These are phyloP conservation scores for Hyperoplus lanceolatus DNA, from an alignment of 2,797 vertebrate genomes.

Conservation along the genomic window DNA sequence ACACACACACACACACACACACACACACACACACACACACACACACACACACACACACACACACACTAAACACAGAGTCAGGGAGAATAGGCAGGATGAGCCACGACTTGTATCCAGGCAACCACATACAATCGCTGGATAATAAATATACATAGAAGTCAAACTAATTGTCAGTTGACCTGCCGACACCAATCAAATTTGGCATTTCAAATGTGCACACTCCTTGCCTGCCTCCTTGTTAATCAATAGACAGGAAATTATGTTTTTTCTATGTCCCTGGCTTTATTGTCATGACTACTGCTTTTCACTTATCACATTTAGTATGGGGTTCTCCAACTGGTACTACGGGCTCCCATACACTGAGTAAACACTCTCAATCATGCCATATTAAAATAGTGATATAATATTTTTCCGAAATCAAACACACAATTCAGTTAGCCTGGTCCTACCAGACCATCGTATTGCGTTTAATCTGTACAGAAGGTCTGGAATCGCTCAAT, in stretches of 20 bases:
- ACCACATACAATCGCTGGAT: conserved; percentile 25
- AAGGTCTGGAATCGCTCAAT: too few relatives aligned
- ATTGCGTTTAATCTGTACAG: too few relatives aligned
- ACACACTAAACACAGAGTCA: conserved; percentile 1
- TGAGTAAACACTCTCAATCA: too few relatives aligned
- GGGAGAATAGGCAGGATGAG: conserved; percentile 21
- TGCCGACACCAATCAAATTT: conserved; percentile 16
- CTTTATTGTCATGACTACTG: not conserved
- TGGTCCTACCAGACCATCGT: too few relatives aligned
- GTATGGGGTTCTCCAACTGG: not conserved
- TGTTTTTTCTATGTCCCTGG: not conserved
- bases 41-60: not conserved
- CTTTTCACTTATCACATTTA: not conserved
- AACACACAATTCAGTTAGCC: too few relatives aligned
- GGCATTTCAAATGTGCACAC: conserved; percentile 24
- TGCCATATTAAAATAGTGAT: too few relatives aligned
- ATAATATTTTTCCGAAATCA: too few relatives aligned
- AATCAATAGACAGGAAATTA: not conserved
- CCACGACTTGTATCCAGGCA: conserved; percentile 46
- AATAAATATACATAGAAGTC: conserved; percentile 27
- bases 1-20: conserved; percentile 17
- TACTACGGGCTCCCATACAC: too few relatives aligned
- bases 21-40: conserved; percentile 8
- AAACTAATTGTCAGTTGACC: conserved; percentile 30
- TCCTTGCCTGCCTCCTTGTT: not conserved